A percentile compares a stretch with the other conserved stretches of the same genome.
phyloP scores from a whole-genome alignment of 2,797 vertebrate genomes.

The Neosilurus hyrtlii region DNA sequence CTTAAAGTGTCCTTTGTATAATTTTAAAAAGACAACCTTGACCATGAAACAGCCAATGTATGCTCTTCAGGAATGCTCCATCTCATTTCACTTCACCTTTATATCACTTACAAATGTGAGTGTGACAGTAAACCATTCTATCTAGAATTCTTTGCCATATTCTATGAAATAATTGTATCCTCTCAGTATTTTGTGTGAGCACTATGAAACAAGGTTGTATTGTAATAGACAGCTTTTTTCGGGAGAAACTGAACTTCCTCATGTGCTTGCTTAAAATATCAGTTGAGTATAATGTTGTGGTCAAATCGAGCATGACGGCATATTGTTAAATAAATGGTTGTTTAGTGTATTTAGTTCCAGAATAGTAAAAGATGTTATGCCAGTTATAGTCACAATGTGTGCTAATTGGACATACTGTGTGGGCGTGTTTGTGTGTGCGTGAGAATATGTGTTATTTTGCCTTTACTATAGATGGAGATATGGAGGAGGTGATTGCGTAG shows the following conservation, averaged over 20 bases:
- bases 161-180: neutral
- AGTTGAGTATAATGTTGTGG: neutral
- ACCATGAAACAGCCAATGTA: no score
- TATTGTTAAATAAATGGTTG: neutral
- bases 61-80: no score
- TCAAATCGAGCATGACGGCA: neutral
- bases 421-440: neutral
- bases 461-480: slow-evolving; percentile 7
- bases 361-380: neutral
- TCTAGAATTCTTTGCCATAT: neutral
- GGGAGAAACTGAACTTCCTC: neutral
- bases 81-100: neutral
- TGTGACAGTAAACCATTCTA: neutral
- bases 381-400: no score
- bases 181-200: neutral
- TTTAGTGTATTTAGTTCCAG: neutral
- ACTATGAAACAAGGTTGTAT: neutral
- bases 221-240: neutral
- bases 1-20: no score
- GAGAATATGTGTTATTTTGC: neutral
- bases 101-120: neutral
- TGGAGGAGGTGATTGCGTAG: neutral
- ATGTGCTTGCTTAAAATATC: neutral
- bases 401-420: neutral
- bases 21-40: no score